phyloP scores from a whole-genome alignment of 1,140 invertebrate species.

The Rhyzopertha dominica region DNA sequence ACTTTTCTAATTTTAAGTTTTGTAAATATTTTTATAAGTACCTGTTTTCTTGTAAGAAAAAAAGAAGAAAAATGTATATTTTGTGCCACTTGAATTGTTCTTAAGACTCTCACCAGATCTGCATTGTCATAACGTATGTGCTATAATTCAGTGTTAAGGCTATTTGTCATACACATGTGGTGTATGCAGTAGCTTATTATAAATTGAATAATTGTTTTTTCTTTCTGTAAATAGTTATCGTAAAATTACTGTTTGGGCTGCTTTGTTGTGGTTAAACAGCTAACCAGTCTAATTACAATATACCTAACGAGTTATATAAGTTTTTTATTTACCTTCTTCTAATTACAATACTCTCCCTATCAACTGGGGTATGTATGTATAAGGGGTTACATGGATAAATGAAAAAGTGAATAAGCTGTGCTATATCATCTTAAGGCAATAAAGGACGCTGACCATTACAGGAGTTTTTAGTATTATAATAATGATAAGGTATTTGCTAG shows the following conservation, averaged over 20 bases:
- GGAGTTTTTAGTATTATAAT: too few species aligned
- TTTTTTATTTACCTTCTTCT: too few species aligned
- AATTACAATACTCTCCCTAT: too few species aligned
- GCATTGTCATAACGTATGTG: conserved; percentile 14
- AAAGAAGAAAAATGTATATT: conserved; percentile 32
- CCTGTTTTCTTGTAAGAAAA: conserved; percentile 40
- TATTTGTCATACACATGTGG: conserved; percentile 33
- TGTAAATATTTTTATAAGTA: conserved; percentile 44
- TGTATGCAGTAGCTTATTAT: conserved; percentile 33
- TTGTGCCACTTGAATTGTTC: conserved; percentile 29
- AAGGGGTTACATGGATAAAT: too few species aligned
- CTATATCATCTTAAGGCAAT: too few species aligned
- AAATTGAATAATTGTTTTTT: too few species aligned
- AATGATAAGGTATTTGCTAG: too few species aligned
- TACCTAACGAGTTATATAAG: too few species aligned
- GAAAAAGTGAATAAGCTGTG: too few species aligned
- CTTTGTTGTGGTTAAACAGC: conserved; percentile 45
- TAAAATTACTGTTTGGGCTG: conserved; percentile 44
- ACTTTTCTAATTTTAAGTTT: conserved; percentile 29
- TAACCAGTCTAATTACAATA: conserved; percentile 43
- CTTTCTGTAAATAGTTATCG: conserved; percentile 41
- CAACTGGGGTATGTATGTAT: too few species aligned
- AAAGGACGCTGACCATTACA: too few species aligned
- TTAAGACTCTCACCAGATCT: conserved; percentile 12
- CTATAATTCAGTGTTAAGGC: conserved; percentile 41